These are phyloP conservation scores for Spialia ferax DNA, from an alignment of 2,888 invertebrate species.

Conservation along the genomic window DNA sequence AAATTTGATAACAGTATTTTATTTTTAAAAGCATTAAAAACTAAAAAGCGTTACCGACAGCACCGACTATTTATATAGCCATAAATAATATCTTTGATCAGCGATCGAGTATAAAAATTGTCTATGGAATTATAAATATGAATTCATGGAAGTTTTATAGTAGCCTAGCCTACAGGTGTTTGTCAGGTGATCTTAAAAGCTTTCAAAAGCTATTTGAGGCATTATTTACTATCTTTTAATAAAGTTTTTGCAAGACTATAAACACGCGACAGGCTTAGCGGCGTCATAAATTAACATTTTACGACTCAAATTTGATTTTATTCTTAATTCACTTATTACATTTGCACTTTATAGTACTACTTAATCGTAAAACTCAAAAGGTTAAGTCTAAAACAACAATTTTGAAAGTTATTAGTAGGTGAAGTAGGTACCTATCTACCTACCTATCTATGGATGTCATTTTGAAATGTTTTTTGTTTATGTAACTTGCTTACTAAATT, in stretches of 20 bases:
- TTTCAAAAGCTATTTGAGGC: constrained; percentile 13
- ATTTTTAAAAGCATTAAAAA: neutral
- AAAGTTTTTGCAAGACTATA: neutral
- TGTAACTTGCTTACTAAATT: too few relatives aligned
- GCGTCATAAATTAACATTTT: neutral
- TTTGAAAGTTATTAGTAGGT: too few relatives aligned
- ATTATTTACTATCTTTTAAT: constrained; percentile 23
- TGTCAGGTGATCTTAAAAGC: constrained; percentile 27
- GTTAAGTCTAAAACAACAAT: too few relatives aligned
- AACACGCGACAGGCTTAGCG: neutral
- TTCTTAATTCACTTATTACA: neutral
- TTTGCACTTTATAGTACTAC: too few relatives aligned
- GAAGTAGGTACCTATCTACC: too few relatives aligned
- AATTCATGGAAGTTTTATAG: constrained; percentile 33
- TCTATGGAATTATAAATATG: constrained; percentile 35
- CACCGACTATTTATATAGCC: constrained; percentile 22
- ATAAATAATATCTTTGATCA: constrained; percentile 35
- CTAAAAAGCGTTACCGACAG: neutral
- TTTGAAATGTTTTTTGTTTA: too few relatives aligned
- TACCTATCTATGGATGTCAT: too few relatives aligned
- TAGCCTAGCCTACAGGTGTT: constrained; percentile 24
- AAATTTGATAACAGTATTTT: too few relatives aligned
- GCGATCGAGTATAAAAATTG: constrained; percentile 22
- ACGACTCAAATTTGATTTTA: neutral
- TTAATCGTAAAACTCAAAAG: too few relatives aligned